phyloP scores from a whole-genome alignment of 64 coral and sea anemone genomes.

The Pocillopora verrucosa region DNA sequence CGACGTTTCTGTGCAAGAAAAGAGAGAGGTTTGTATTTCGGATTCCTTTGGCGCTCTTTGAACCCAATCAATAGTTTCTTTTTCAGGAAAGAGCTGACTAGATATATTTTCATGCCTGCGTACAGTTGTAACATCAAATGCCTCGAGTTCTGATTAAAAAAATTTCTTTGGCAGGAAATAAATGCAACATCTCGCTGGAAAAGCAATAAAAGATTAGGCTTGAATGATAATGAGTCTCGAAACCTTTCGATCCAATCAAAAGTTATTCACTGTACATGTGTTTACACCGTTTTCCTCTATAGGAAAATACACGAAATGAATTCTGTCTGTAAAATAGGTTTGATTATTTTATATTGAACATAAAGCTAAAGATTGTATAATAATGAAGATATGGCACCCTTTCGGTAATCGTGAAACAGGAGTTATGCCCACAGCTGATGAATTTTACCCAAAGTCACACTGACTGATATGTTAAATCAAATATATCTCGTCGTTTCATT shows the following conservation, averaged over 20 bases:
- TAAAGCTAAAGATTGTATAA: slow-evolving; percentile 28
- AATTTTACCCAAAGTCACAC: neutral
- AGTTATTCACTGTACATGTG: neutral
- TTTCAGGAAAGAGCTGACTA: too few relatives aligned
- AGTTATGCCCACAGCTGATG: neutral
- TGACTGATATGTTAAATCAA: neutral
- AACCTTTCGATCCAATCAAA: neutral
- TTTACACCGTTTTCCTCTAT: neutral
- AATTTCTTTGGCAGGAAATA: neutral
- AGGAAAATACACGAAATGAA: slow-evolving; percentile 19
- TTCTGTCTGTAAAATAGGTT: slow-evolving; percentile 8
- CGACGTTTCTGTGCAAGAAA: slow-evolving; percentile 13
- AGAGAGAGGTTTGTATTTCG: neutral
- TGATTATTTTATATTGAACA: slow-evolving; percentile 48
- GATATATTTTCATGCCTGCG: too few relatives aligned
- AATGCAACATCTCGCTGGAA: neutral
- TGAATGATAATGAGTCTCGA: neutral
- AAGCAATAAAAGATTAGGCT: neutral
- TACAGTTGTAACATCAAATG: neutral
- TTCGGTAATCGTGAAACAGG: neutral
- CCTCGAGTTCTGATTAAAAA: neutral
- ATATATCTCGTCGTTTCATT: neutral
- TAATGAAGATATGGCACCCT: slow-evolving; percentile 28
- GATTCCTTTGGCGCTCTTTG: too few relatives aligned
- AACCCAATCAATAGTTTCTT: too few relatives aligned